A percentile compares a stretch with the other conserved stretches of the same genome.
phyloP scores from a whole-genome alignment of 1,140 invertebrate species.

The Batillaria attramentaria region DNA sequence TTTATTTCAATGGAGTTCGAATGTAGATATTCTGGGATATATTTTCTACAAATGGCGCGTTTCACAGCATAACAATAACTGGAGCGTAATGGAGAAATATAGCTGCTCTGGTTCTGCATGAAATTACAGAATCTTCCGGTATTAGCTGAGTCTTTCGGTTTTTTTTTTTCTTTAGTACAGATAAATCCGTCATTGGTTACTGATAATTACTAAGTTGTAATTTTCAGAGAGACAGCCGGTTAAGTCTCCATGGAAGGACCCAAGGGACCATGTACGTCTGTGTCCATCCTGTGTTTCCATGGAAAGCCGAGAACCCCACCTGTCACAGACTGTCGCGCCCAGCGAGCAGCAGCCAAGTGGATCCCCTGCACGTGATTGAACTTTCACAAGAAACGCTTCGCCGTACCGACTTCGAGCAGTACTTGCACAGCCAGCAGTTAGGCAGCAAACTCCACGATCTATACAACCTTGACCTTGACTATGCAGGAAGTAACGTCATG shows the following conservation, averaged over 20 bases:
- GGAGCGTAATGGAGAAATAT: too few relatives aligned
- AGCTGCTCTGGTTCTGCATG: too few relatives aligned
- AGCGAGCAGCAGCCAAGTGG: neutral
- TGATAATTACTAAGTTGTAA: neutral
- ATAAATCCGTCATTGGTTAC: too few relatives aligned
- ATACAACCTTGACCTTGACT: slow-evolving; percentile 37
- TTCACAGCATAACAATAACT: too few relatives aligned
- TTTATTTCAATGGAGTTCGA: too few relatives aligned
- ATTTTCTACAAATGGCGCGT: too few relatives aligned
- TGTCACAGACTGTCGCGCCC: neutral
- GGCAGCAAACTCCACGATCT: slow-evolving; percentile 29
- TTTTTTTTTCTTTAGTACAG: too few relatives aligned
- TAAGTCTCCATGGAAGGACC: neutral
- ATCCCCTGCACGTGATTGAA: slow-evolving; percentile 18
- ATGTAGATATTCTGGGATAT: too few relatives aligned
- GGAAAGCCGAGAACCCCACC: neutral
- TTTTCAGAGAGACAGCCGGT: neutral
- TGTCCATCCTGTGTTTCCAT: neutral
- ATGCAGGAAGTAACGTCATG: slow-evolving; percentile 8
- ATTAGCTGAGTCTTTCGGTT: too few relatives aligned
- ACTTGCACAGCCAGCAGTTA: slow-evolving; percentile 19
- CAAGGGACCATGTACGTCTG: slow-evolving; percentile 4
- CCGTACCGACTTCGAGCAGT: neutral
- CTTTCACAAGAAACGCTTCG: neutral
- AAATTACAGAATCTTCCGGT: too few relatives aligned